Base-by-base conservation (phyloP, 2,113 vertebrate genomes). In the Dipodomys ordii region DNA sequence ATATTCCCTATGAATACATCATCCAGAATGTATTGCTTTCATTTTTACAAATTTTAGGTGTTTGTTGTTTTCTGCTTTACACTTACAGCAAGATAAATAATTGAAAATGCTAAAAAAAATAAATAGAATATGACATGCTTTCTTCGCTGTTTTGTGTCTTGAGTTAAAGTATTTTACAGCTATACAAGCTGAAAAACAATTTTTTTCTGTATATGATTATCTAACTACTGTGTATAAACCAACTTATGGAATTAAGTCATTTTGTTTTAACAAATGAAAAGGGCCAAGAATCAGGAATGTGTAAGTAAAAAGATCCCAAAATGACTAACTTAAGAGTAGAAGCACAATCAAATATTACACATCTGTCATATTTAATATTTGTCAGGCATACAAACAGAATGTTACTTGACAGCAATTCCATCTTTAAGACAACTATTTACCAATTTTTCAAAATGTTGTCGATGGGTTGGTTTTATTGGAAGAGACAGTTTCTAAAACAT, bases 21-120 rank as follows among this genome's bases (percentile, higher is more conserved):
- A 95, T 82, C 76, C 44, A 96, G 97, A 97, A 94, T 91, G 92
- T 92, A 89, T 97, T 77, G 32, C 57, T 74, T 96, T 94, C 49
- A 65, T 96, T 96, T 39, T 95, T 93, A 97, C 97, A 96, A 97
- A 94, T 95, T 92, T 96, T 96, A 96, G 96, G 81, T 83, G 79
- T 95, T 96, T 82, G 25, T 95, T 68, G 23, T 96, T 96, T 95
- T 85, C 73, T 87, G 93, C 91, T 92, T 93, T 79, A 46, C 49
- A 82, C 86, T 96, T 90, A 95, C n/a, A 93, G 35, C 85, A 96
- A 97, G 96, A 97, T 80, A 93, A 81, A 71, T 91, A 95, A 77
- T 83, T n/a, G 3, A 83, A 92, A 95, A 92, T 95, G 90, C 85
- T 96, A 96, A 91, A 95, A 5, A 74, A 93, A 91, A 94, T 91